These are phyloP conservation scores for Vidua macroura DNA, from an alignment of 2,113 vertebrate genomes.

Conservation along the genomic window DNA sequence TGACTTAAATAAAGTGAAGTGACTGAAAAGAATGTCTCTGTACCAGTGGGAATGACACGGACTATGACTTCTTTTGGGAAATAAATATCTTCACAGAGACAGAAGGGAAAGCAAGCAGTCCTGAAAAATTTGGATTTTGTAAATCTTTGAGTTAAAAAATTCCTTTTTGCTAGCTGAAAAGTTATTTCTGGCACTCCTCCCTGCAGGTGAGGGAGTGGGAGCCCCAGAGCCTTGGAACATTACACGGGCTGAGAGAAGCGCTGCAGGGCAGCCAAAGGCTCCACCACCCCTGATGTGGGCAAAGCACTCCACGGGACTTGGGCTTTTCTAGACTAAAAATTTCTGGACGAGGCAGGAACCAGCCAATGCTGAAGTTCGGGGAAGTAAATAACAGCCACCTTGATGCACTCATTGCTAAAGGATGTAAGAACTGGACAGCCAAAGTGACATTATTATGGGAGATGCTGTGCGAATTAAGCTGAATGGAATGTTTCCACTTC, in stretches of 20 bases:
- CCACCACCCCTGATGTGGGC: background rate
- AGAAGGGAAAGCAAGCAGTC: background rate
- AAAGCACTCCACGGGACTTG: background rate
- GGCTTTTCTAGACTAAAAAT: background rate
- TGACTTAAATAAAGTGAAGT: background rate
- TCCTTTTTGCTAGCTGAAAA: background rate
- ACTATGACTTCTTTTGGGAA: background rate
- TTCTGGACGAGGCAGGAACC: background rate
- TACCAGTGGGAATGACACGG: background rate
- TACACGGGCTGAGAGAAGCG: background rate
- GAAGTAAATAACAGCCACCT: background rate
- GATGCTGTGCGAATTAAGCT: background rate
- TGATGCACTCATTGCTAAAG: background rate
- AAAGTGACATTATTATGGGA: background rate
- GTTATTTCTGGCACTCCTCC: conserved; percentile 8
- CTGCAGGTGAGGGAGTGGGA: background rate
- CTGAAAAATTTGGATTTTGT: background rate
- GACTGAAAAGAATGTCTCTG: background rate
- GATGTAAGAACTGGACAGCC: background rate
- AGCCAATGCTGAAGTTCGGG: background rate
- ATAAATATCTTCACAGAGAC: background rate
- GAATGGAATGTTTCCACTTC: background rate
- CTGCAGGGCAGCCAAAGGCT: background rate
- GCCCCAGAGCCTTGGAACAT: background rate
- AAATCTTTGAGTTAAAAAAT: background rate